A percentile compares a stretch with the other conserved stretches of the same genome.
Evolutionary conservation across 2,113 vertebrate species (phyloP).

Genomic region (Garra rufa): DNA sequence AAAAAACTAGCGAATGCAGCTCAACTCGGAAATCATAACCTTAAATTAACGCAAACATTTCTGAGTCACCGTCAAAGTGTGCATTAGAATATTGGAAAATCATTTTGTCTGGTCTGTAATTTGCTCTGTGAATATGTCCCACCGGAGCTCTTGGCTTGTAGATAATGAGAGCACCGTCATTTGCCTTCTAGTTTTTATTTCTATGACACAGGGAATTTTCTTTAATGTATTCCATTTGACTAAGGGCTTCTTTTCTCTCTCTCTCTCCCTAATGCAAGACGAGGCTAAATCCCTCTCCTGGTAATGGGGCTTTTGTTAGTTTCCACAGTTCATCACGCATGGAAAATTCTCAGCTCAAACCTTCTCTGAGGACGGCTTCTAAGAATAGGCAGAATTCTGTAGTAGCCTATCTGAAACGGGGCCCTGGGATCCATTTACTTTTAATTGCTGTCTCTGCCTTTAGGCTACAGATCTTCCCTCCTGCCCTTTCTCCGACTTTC

Average conservation of each 20-base stretch:
- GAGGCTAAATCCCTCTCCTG: slow-evolving; percentile 62
- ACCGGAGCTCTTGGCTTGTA: slow-evolving; percentile 36
- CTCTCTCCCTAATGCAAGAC: slow-evolving; percentile 45
- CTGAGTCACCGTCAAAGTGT: slow-evolving; percentile 43
- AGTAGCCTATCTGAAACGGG: slow-evolving; percentile 55
- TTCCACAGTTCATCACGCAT: slow-evolving; percentile 75
- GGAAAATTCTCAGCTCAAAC: slow-evolving; percentile 64
- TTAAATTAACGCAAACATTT: slow-evolving; percentile 18
- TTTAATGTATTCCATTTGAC: slow-evolving; percentile 55
- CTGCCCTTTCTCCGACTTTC: neutral
- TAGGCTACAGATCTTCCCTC: slow-evolving; percentile 46
- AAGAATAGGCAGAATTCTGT: slow-evolving; percentile 64
- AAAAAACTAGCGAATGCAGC: neutral
- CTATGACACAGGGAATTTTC: slow-evolving; percentile 51
- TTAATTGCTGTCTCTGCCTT: slow-evolving; percentile 72
- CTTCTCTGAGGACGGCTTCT: slow-evolving; percentile 48
- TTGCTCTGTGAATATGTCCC: slow-evolving; percentile 38
- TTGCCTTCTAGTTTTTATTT: slow-evolving; percentile 50
- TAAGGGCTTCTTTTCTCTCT: slow-evolving; percentile 44
- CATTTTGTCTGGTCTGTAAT: slow-evolving; percentile 59
- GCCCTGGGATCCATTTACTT: slow-evolving; percentile 66
- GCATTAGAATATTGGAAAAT: slow-evolving; percentile 60
- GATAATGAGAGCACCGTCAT: slow-evolving; percentile 52
- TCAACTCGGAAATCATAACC: slow-evolving; percentile 9
- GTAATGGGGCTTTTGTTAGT: slow-evolving; percentile 72